Percentiles rank a stretch among this genome's conserved stretches.
Conservation (phyloP, 2,113 vertebrate genomes). For the Sinocyclocheilus maitianheensis region DNA sequence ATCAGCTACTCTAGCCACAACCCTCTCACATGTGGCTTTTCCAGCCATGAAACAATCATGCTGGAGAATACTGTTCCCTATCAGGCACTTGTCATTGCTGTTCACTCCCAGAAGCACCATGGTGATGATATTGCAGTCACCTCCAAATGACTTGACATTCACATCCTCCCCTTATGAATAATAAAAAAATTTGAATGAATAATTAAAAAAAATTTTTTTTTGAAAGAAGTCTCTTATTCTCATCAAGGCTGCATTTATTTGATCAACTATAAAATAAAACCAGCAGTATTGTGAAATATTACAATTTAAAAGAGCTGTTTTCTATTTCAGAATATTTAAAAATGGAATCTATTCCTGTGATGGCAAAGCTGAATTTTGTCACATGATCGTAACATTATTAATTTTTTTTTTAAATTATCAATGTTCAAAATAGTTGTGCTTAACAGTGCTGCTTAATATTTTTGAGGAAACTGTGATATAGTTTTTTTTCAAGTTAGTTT, state of each 20-base stretch:
- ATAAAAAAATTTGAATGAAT: not conserved
- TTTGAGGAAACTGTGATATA: not conserved
- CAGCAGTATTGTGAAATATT: not conserved
- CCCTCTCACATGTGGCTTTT: not conserved
- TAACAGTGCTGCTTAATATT: not conserved
- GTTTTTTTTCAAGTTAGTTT: not conserved
- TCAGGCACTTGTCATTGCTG: not conserved
- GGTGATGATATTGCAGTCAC: not conserved
- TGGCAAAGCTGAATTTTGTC: too few relatives aligned
- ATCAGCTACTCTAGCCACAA: not conserved
- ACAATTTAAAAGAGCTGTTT: too few relatives aligned
- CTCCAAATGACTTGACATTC: not conserved
- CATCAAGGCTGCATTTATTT: not conserved
- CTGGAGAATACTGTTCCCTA: constrained; percentile 1
- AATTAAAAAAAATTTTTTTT: too few relatives aligned
- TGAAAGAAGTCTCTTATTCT: too few relatives aligned
- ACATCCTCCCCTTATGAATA: not conserved
- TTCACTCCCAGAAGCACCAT: not conserved
- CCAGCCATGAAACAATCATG: not conserved
- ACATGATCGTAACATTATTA: too few relatives aligned
- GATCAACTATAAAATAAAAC: not conserved
- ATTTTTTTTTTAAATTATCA: too few relatives aligned
- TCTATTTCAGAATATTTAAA: too few relatives aligned
- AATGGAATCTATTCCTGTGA: too few relatives aligned
- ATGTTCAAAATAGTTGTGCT: too few relatives aligned